Evolutionary conservation across 92 coral and sea anemone genomes (phyloP).

Genomic region (Zoanthus gigantus): DNA sequence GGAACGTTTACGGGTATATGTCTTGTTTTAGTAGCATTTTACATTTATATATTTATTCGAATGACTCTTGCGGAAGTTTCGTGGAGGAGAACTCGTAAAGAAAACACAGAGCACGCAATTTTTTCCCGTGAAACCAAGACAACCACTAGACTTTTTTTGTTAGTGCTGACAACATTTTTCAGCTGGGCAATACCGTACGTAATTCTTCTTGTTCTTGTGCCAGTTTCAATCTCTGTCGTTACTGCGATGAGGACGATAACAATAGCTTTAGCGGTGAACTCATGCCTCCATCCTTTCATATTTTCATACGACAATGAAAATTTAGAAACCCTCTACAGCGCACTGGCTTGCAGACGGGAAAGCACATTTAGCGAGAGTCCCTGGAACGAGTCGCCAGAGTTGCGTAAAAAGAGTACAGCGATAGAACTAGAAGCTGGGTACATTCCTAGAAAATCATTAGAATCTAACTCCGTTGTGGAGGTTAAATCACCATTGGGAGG

Average conservation of each 20-base stretch:
- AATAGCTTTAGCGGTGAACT: conserved; percentile 79
- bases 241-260: conserved; percentile 82
- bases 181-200: conserved; percentile 85
- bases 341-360: conserved; percentile 73
- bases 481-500: conserved; percentile 39
- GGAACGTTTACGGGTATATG: conserved; percentile 68
- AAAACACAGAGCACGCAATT: conserved; percentile 42
- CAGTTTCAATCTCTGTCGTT: conserved; percentile 67
- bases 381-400: conserved; percentile 35
- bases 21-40: conserved; percentile 61
- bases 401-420: conserved; percentile 35
- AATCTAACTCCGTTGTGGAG: conserved; percentile 56
- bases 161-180: conserved; percentile 72
- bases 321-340: conserved; percentile 78
- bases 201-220: conserved; percentile 72
- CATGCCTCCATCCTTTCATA: conserved; percentile 85
- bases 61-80: conserved; percentile 51
- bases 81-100: conserved; percentile 40
- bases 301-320: conserved; percentile 86
- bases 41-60: conserved; percentile 72
- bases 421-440: conserved; percentile 62
- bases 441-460: conserved; percentile 57
- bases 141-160: conserved; percentile 75
- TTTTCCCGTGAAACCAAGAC: conserved; percentile 68
- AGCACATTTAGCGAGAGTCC: conserved; percentile 46